phyloP scores from a whole-genome alignment of 1,140 invertebrate species.

The Drosophila micromelanica region DNA sequence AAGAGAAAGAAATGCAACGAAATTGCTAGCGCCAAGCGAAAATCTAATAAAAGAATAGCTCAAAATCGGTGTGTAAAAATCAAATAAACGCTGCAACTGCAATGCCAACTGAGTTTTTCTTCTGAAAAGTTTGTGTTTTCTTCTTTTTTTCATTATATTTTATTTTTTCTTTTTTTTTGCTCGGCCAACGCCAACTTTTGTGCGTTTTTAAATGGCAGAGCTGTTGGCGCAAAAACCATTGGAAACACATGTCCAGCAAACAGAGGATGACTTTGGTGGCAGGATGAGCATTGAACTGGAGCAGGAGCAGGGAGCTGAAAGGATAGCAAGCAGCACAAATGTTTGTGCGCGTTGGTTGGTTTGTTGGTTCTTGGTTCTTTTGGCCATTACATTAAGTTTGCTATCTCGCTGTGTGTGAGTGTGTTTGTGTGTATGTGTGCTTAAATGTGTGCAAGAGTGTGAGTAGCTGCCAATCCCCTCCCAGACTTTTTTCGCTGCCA shows the following conservation, averaged over 20 bases:
- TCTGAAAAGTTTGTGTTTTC: slow-evolving; percentile 41
- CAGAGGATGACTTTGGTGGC: slow-evolving; percentile 21
- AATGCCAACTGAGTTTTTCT: slow-evolving; percentile 53
- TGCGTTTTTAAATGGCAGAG: slow-evolving; percentile 75
- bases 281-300: slow-evolving; percentile 29
- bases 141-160: slow-evolving; percentile 34
- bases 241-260: slow-evolving; percentile 76
- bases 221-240: slow-evolving; percentile 71
- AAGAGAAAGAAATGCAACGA: slow-evolving; percentile 34
- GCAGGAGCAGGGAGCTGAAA: slow-evolving; percentile 20
- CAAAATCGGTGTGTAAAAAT: slow-evolving; percentile 81
- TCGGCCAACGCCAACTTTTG: slow-evolving; percentile 61
- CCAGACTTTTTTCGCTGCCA: slow-evolving; percentile 19
- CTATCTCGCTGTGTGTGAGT: slow-evolving; percentile 39
- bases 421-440: neutral
- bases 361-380: slow-evolving; percentile 49
- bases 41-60: slow-evolving; percentile 79
- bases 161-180: slow-evolving; percentile 14
- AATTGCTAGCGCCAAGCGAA: slow-evolving; percentile 53
- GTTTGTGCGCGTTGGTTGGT: slow-evolving; percentile 52
- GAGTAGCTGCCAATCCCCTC: slow-evolving; percentile 30
- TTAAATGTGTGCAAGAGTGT: neutral
- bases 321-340: slow-evolving; percentile 40
- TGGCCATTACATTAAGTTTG: slow-evolving; percentile 76
- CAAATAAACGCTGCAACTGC: slow-evolving; percentile 74